Conservation (phyloP, 2,888 invertebrate species). For the Idaea aversata region DNA sequence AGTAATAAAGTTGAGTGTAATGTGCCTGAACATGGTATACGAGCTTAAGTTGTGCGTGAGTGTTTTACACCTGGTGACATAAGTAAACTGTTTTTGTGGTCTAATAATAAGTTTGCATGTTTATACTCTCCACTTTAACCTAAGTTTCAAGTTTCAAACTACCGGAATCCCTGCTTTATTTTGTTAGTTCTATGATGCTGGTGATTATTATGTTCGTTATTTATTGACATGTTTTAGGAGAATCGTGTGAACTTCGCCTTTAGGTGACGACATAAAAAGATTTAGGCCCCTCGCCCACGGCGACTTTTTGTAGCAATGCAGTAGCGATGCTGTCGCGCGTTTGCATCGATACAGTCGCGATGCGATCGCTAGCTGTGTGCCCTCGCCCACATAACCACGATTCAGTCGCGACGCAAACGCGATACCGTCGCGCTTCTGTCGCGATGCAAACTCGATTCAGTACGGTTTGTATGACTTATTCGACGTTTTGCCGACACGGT, state of each 20-base stretch:
- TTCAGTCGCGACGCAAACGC: too few relatives aligned
- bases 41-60: slow-evolving; percentile 60
- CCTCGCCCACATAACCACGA: too few relatives aligned
- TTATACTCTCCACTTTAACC: slow-evolving; percentile 42
- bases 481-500: too few relatives aligned
- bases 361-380: too few relatives aligned
- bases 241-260: not conserved
- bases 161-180: not conserved
- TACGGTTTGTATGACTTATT: too few relatives aligned
- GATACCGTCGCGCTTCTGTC: too few relatives aligned
- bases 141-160: not conserved
- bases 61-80: slow-evolving; percentile 71
- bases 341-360: too few relatives aligned
- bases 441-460: too few relatives aligned
- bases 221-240: not conserved
- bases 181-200: not conserved
- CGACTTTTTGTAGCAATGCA: too few relatives aligned
- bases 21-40: slow-evolving; percentile 63
- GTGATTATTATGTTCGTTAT: not conserved
- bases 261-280: not conserved
- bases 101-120: slow-evolving; percentile 66
- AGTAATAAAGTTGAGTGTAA: slow-evolving; percentile 73
- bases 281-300: not conserved
- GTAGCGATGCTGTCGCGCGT: too few relatives aligned
- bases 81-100: slow-evolving; percentile 64